phyloP scores from a whole-genome alignment of 2,113 vertebrate species.

The Benitochromis conjunctus region DNA sequence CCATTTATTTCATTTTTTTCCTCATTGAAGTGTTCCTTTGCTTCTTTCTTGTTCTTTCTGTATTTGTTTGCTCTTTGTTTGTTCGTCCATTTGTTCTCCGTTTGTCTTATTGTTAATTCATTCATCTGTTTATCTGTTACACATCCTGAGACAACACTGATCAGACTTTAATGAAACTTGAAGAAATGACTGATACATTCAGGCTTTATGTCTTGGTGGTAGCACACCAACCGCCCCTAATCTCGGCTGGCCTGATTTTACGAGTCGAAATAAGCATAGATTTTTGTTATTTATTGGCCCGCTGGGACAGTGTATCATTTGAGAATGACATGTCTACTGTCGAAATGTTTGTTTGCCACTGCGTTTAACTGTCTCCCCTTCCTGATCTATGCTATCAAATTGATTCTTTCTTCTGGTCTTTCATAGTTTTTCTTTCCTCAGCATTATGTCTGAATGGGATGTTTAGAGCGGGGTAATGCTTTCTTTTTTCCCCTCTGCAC shows the following conservation, averaged over 20 bases:
- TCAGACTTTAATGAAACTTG: conserved; percentile 4
- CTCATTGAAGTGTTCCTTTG: not conserved
- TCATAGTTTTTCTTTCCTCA: not conserved
- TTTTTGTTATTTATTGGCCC: conserved; percentile 2
- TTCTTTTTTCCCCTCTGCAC: not conserved
- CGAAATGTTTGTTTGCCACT: not conserved
- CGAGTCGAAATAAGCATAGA: not conserved
- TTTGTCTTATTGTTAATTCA: conserved; percentile 15
- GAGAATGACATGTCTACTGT: not conserved
- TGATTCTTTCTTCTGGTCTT: not conserved
- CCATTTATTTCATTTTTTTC: not conserved
- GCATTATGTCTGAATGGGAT: not conserved
- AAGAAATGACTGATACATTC: not conserved
- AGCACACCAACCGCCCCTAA: not conserved
- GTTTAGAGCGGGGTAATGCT: conserved; percentile 10
- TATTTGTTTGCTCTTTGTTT: not conserved
- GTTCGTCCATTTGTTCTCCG: not conserved
- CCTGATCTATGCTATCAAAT: not conserved
- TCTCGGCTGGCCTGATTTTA: not conserved
- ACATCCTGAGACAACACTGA: not conserved
- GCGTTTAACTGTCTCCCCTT: not conserved
- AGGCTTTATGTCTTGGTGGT: not conserved
- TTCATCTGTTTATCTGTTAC: conserved; percentile 19
- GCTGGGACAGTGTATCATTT: not conserved
- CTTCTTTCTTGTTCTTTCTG: not conserved